Base-by-base conservation (phyloP, 2,113 vertebrate species). In the Protomyctophum bolini region DNA sequence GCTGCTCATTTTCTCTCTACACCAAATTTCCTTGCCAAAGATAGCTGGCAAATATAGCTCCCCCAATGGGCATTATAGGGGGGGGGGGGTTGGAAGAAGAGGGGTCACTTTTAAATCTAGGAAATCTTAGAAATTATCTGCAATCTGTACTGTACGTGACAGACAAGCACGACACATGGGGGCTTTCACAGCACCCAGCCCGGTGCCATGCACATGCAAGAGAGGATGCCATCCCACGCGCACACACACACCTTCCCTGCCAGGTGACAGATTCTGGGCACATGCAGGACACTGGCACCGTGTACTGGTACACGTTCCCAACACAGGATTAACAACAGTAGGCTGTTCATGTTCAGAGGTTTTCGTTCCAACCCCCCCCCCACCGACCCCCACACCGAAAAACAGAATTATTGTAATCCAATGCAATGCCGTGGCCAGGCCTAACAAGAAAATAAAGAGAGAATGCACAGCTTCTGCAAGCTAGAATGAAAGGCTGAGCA, bases 201-300 rank as follows among this genome's bases (percentile, higher is more conserved):
- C 68, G 67, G 82, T 65, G 77, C 73, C 58, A 47, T 68, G 79
- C 11, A 70, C 52, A 80, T 77, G 70, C 86, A n/a, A n/a, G n/a
- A n/a, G 67, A 83, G 77, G 78, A 84, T 84, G 77, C 72, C 76
- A 33, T 33, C 33, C 33, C 33, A 2, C 2, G 33, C 33, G 33
- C 68, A 41, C 33, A 41, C 33, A 41, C 33, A 41, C 33, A 41
- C 33, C 33, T 41, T 41, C 80, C 87, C 83, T 80, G 81, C 84
- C 84, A 87, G 86, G 86, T 86, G 86, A 85, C 86, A 91, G 87
- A 73, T 91, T 89, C 71, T 77, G 79, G 80, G 81, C 86, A 77
- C 75, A 82, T 86, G 69, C 80, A 86, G 73, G 75, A 73, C 79
- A 76, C 83, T 87, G 90, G 86, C 88, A 84, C 62, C 0, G 7